Evolutionary conservation across 2,888 invertebrate species (phyloP), one percentile per base, ranked within the genome.

Genomic region (Lucinisca nassula): DNA sequence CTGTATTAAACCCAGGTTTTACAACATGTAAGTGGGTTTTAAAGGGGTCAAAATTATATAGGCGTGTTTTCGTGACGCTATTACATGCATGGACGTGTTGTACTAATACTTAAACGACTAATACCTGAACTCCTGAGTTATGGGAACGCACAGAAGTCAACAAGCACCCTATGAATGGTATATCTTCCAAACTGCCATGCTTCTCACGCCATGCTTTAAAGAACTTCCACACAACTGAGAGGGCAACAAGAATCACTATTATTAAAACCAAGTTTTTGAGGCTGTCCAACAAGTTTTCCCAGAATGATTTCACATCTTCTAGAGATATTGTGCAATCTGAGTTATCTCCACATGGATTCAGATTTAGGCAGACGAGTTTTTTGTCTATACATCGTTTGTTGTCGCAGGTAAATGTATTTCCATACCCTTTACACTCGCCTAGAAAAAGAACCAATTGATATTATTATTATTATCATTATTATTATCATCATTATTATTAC

Each of bases 271-370:
- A 10, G 40, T 40, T 40, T 40, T 40, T 8, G 8, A 40, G 8
- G 40, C 40, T 40, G 8, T 40, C 40, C 8, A 40, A 10, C 14
- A 40, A 10, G 17, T n/a, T 51, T 51, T 51, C 10, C 51, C 51
- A 51, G 12, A 6, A 51, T 51, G 51, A 14, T 3, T 21, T 51
- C 3, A n/a, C 51, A 4, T 51, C 51, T n/a, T 8, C 45, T 45
- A 45, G 8, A 14, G 14, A 3, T 51, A 51, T n/a, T 14, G 58
- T 78, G 49, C 89, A 89, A 55, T 89, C 89, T 0, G 87, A 87
- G 55, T 81, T 38, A 51, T 89, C 87, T 0, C 87, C 87, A 74
- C 89, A 89, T 27, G 89, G 89, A 35, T 89, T 89, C 24, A 83
- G 80, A 3, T 84, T 85, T 27, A 86, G 84, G 73, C 89, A 89